A percentile compares a stretch with the other conserved stretches of the same genome.
These are phyloP conservation scores for Drepana falcataria DNA, from an alignment of 2,888 invertebrate species.

Conservation along the genomic window DNA sequence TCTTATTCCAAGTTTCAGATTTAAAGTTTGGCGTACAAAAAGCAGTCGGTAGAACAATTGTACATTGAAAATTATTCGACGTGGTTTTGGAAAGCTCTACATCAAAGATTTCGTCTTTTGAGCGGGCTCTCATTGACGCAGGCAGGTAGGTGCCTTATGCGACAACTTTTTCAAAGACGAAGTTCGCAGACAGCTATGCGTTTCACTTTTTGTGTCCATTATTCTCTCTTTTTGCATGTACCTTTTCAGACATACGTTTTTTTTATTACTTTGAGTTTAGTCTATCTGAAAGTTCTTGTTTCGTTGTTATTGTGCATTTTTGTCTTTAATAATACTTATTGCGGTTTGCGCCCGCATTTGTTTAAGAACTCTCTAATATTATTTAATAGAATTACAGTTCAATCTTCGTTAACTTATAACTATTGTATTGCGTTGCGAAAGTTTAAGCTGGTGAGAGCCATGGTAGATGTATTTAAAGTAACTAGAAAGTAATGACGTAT, in stretches of 20 bases:
- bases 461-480: no score
- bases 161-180: slow-evolving; percentile 61
- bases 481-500: no score
- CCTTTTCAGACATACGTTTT: neutral
- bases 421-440: no score
- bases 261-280: neutral
- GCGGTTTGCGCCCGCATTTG: no score
- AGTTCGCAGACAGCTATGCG: slow-evolving; percentile 55
- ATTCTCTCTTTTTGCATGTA: slow-evolving; percentile 16
- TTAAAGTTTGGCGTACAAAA: neutral
- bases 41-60: slow-evolving; percentile 16
- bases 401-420: no score
- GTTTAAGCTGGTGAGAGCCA: no score
- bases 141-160: slow-evolving; percentile 48
- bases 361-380: no score
- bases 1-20: slow-evolving; percentile 2
- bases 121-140: slow-evolving; percentile 41
- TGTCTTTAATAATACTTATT: no score
- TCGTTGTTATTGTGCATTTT: no score
- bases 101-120: slow-evolving; percentile 37
- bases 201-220: slow-evolving; percentile 15
- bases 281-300: neutral
- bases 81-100: slow-evolving; percentile 9
- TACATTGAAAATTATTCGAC: slow-evolving; percentile 18
- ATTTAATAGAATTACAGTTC: no score